Base-by-base conservation (phyloP, 2,113 vertebrate genomes). In the Kryptolebias marmoratus region DNA sequence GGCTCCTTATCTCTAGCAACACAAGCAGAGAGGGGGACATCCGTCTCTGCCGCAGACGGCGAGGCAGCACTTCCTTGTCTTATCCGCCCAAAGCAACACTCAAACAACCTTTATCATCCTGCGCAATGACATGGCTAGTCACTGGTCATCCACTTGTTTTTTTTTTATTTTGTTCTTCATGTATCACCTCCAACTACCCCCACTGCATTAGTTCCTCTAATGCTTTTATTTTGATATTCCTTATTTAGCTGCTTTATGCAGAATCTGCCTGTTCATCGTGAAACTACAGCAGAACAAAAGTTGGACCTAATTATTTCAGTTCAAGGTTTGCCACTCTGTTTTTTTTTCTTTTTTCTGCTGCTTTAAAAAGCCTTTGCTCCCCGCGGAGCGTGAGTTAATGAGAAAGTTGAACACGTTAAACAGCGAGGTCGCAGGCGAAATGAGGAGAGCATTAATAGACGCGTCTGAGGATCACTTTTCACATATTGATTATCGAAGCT, bases 1-100 rank as follows among this genome's bases (percentile, higher is more conserved):
- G 68, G 50, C 54, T 79, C 45, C 87, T 90, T 93, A 91, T 93
- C 91, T 88, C 55, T 57, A 58, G 75, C 60, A 89, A 72, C 87
- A 90, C 69, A 81, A 77, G 16, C 71, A 12, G 64, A 60, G 73
- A 62, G 67, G 60, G 73, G 65, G 56, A 59, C 49, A 66, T 78
- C 65, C n/a, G 18, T 22, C 63, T 65, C 31, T 59, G 2, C 68
- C 27, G 68, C 49, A 1, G 22, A 30, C 57, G 48, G 56, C 44
- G 16, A 18, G 15, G 65, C 18, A 1, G 15, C 66, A 55, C 71
- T 87, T 89, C 83, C 80, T 83, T 52, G 11, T 68, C 42, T 71
- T 44, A 28, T 55, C 63, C 5, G 5, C 32, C 27, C 58, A 61
- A 62, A 73, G 68, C 64, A 63, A 48, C 68, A 64, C 64, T 22